Percentiles rank a stretch among this genome's conserved stretches.
These are phyloP conservation scores for Microcebus jonahi DNA, from an alignment of 2,113 vertebrate species.

Conservation along the genomic window DNA sequence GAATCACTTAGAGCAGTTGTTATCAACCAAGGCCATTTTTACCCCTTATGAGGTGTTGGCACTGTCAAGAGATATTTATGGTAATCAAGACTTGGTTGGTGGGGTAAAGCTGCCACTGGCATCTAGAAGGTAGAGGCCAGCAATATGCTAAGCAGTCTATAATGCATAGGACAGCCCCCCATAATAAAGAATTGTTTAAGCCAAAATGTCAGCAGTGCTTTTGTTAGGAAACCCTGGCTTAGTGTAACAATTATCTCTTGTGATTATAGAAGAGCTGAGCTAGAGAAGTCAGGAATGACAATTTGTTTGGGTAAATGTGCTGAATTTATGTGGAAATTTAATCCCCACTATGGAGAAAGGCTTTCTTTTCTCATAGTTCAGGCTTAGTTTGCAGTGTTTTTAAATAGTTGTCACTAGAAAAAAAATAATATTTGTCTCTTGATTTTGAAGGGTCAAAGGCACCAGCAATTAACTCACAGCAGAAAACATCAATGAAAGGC, in stretches of 20 bases:
- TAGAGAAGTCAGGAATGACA: neutral
- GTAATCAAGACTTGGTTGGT: neutral
- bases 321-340: neutral
- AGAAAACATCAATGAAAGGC: neutral
- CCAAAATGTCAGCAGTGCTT: neutral
- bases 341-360: neutral
- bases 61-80: neutral
- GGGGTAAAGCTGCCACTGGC: neutral
- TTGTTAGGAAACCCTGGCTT: neutral
- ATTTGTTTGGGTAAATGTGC: neutral
- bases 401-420: neutral
- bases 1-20: neutral
- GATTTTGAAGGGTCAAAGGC: neutral
- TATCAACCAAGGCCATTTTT: neutral
- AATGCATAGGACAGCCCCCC: neutral
- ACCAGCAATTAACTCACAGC: fast-evolving
- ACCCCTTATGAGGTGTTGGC: fast-evolving
- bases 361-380: neutral
- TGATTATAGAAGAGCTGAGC: neutral
- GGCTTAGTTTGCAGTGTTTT: neutral
- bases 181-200: neutral
- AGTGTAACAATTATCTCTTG: neutral
- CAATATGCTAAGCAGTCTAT: neutral
- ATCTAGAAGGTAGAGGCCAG: too few relatives aligned
- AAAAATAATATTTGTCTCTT: neutral